Conservation (phyloP, 1,140 invertebrate species). For the Neomicropteryx cornuta region DNA sequence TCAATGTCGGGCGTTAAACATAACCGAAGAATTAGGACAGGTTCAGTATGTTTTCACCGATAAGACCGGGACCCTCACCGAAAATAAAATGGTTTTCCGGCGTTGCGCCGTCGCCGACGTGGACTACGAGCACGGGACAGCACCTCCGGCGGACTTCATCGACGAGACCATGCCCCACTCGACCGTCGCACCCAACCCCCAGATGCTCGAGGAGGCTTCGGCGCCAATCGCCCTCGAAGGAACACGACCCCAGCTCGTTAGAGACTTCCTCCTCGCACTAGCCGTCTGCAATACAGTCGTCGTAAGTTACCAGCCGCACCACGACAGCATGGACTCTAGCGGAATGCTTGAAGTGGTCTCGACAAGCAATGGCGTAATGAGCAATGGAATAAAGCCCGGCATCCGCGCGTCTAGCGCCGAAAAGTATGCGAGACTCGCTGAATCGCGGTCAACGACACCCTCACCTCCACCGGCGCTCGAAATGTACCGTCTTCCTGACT, state of each 20-base stretch:
- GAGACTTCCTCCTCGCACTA: slow-evolving; percentile 87
- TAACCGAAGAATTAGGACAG: slow-evolving; percentile 93
- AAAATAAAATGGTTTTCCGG: slow-evolving; percentile 95
- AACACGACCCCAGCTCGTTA: slow-evolving; percentile 40
- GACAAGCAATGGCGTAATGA: no score
- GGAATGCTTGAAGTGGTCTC: slow-evolving; percentile 56
- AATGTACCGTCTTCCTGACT: slow-evolving; percentile 22
- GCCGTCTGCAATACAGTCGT: slow-evolving; percentile 96
- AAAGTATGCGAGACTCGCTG: slow-evolving; percentile 54
- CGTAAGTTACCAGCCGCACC: slow-evolving; percentile 79
- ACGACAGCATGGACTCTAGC: slow-evolving; percentile 78
- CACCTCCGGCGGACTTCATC: slow-evolving; percentile 41
- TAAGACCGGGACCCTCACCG: slow-evolving; percentile 94
- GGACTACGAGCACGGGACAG: slow-evolving; percentile 75
- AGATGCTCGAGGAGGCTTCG: slow-evolving; percentile 54
- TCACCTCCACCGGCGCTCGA: slow-evolving; percentile 55
- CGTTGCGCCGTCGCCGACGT: slow-evolving; percentile 79
- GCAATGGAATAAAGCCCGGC: no score
- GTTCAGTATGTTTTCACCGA: slow-evolving; percentile 95
- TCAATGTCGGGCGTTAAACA: slow-evolving; percentile 94
- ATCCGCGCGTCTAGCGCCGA: no score
- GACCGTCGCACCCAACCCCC: slow-evolving; percentile 45
- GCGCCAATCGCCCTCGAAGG: slow-evolving; percentile 16
- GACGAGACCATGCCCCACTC: slow-evolving; percentile 39
- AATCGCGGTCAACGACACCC: slow-evolving; percentile 63